Evolutionary conservation across 2,113 vertebrate genomes (phyloP), one percentile per base, ranked within the genome.

Genomic region (Nibea coibor): DNA sequence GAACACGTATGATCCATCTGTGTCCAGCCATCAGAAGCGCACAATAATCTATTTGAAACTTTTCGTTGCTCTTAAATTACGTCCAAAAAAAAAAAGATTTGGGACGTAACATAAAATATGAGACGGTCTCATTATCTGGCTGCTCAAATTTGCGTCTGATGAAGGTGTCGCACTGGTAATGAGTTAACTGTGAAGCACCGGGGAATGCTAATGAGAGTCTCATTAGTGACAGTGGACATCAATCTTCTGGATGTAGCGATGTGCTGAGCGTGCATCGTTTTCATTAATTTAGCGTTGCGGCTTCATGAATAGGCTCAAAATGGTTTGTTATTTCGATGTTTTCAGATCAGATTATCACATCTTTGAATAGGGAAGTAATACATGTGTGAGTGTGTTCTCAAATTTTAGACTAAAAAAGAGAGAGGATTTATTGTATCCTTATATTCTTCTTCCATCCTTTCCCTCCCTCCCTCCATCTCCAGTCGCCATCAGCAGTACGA

Each of bases 401-500:
- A 22, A 70, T 12, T 58, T 7, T n/a, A 17, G 16, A 65, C 31
- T 31, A 31, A 31, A 31, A 31, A 31, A 31, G 31, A 31, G 5
- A 31, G 5, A 31, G 28, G 28, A 31, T 31, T 35, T 8, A 35
- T 35, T 35, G 31, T 35, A 35, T 8, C 31, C 7, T 35, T 8
- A 11, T 71, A 0, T 22, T 4, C 10, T 75, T 26, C 31, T 16
- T 65, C 4, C 70, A 39, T 70, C 43, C 63, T 14, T 50, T 35
- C 24, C n/a, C 71, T 48, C 50, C 28, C n/a, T 26, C 15, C 35
- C 35, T 71, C 1, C 22, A 4, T 28, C 64, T 70, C 94, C 93
- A 98, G 96, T 81, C 96, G 96, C 82, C 96, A 98, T 77, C 98
- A 99, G 94, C 98, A 99, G 73, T 99, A 99, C 0, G 98, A 99